A percentile compares a stretch with the other conserved stretches of the same genome.
These are phyloP conservation scores for Lacanobia oleracea DNA, from an alignment of 2,888 invertebrate species.

Conservation along the genomic window DNA sequence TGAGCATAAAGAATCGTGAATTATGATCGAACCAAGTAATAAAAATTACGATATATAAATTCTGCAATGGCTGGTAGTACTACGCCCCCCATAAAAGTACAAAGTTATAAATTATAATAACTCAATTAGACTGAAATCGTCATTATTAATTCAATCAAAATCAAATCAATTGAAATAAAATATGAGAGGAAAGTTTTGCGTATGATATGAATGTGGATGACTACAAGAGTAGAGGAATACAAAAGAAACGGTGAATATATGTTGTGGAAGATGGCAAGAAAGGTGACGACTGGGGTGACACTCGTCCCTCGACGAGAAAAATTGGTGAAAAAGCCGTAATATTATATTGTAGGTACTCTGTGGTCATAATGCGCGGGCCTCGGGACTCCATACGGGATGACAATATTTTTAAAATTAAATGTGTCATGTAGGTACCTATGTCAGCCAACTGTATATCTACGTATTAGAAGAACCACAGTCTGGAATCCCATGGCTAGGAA, in stretches of 20 bases:
- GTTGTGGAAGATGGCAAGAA: neutral
- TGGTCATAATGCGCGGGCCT: no score
- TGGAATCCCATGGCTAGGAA: neutral
- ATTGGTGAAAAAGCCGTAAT: no score
- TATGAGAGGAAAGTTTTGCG: neutral
- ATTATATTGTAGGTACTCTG: no score
- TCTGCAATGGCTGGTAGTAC: constrained; percentile 1
- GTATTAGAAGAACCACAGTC: no score
- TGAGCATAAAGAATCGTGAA: constrained; percentile 47
- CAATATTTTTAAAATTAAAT: no score
- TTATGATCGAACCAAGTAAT: constrained; percentile 35
- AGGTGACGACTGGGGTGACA: neutral
- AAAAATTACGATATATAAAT: constrained; percentile 13
- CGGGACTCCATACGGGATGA: no score
- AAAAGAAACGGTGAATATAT: neutral
- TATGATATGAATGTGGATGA: no score
- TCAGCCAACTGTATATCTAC: no score
- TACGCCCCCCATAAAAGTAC: constrained; percentile 55
- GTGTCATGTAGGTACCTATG: no score
- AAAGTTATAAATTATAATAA: neutral
- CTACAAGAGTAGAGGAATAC: neutral
- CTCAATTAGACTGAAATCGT: neutral
- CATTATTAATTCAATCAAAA: neutral
- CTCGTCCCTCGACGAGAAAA: no score
- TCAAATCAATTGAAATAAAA: constrained; percentile 7